These are phyloP conservation scores for Gymnarchus niloticus DNA, from an alignment of 2,113 vertebrate genomes.

Conservation along the genomic window DNA sequence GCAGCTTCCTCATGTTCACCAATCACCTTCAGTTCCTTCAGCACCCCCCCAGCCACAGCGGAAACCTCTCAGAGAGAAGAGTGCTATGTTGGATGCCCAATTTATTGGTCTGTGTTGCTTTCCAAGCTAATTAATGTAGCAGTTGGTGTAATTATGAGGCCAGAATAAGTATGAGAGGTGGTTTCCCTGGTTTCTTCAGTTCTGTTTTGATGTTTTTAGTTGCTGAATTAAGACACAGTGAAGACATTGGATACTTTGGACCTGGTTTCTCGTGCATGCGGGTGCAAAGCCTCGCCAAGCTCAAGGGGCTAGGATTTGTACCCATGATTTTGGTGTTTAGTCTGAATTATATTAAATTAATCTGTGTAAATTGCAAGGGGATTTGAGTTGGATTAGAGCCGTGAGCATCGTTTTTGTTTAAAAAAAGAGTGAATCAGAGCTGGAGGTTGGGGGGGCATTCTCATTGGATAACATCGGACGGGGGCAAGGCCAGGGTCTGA, in stretches of 20 bases:
- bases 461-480: background rate
- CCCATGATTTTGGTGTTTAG: too few species aligned
- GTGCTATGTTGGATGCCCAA: background rate
- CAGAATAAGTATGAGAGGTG: background rate
- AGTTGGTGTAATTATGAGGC: background rate
- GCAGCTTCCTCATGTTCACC: background rate
- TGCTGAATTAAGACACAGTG: background rate
- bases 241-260: background rate
- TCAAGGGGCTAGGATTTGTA: too few species aligned
- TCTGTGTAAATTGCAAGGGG: background rate
- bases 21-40: background rate
- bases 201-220: background rate
- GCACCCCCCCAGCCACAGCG: background rate
- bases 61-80: too few species aligned
- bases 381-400: background rate
- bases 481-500: background rate
- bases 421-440: background rate
- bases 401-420: background rate
- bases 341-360: too few species aligned
- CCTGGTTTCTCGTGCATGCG: background rate
- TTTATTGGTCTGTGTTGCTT: background rate
- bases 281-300: too few species aligned
- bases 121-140: background rate
- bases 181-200: background rate
- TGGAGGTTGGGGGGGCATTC: background rate